Base-by-base conservation (phyloP, 2,888 invertebrate genomes). In the Syritta pipiens region DNA sequence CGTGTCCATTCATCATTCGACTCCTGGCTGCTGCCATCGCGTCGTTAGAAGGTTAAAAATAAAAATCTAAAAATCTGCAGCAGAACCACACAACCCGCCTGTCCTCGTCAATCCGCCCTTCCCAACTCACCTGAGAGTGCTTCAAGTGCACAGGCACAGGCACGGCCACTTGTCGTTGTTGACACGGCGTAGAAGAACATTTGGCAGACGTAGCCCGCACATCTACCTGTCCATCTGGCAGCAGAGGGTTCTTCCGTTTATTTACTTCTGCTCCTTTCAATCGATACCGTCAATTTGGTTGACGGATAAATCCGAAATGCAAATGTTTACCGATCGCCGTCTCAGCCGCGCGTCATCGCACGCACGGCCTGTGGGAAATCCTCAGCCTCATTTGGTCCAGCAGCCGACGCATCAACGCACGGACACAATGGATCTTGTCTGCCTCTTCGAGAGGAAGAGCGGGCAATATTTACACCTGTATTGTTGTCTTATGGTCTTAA, bases 201-300 rank as follows among this genome's bases (percentile, higher is more conserved):
- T 65, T 40, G 12, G 28, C 6, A 53, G 44, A 55, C 24, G 63
- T 49, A 42, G 57, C 32, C 24, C 42, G 30, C 32, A 26, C 42
- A 42, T 68, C 49, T 76, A 76, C 69, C 75, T 69, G 69, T 57
- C 69, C 60, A 63, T 69, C 69, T 62, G 67, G 51, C 60, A 49
- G 51, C 19, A 60, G 49, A 60, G 51, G 49, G 6, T 51, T 69
- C 68, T 59, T 71, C 20, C 28, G 44, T 65, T 65, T 60, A 55
- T 67, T 49, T 63, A 28, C 57, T 59, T 65, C 53, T 42, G 42
- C 20, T 12, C 42, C 28, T 62, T 62, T 79, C 79, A 74, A 74
- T 74, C 74, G 79, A 79, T 62, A 74, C 72, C 79, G 79, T 79
- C 79, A 79, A 79, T 79, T 79, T 68, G 60, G 67, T 74, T 79